A percentile compares a stretch with the other conserved stretches of the same genome.
These are phyloP conservation scores for Drosophila watanabei DNA, from an alignment of 1,140 invertebrate genomes.

Conservation along the genomic window DNA sequence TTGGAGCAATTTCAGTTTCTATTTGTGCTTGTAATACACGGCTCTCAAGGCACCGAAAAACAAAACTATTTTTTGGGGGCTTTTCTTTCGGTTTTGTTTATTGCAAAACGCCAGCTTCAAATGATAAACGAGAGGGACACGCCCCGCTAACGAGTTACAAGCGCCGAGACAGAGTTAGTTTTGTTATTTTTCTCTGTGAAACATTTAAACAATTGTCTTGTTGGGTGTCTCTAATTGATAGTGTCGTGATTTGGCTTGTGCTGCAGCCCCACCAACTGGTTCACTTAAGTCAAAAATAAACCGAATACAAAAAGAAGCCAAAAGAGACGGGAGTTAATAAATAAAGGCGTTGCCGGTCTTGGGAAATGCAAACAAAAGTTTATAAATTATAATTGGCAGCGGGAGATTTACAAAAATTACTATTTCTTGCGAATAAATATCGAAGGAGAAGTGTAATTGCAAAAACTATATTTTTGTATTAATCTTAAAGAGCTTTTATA, in stretches of 20 bases:
- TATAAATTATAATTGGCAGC: constrained; percentile 42
- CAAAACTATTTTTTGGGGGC: constrained; percentile 46
- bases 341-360: constrained; percentile 43
- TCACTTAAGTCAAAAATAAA: constrained; percentile 5
- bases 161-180: constrained; percentile 40
- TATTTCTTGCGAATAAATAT: not conserved
- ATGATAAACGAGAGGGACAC: constrained; percentile 78
- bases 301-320: constrained; percentile 15
- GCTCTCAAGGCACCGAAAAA: constrained; percentile 39
- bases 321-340: constrained; percentile 38
- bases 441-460: not conserved
- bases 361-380: constrained; percentile 44
- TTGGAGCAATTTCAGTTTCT: constrained; percentile 64
- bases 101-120: constrained; percentile 63
- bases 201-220: constrained; percentile 74
- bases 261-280: constrained; percentile 16
- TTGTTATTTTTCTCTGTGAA: constrained; percentile 50
- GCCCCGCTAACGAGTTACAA: constrained; percentile 71
- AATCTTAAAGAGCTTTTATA: not conserved
- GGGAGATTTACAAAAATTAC: constrained; percentile 19
- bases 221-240: constrained; percentile 74
- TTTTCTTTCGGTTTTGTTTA: constrained; percentile 23
- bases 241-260: constrained; percentile 73
- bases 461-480: not conserved
- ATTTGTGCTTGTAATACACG: constrained; percentile 60